These are phyloP conservation scores for Tachina grossa DNA, from an alignment of 2,888 invertebrate genomes.

Conservation along the genomic window DNA sequence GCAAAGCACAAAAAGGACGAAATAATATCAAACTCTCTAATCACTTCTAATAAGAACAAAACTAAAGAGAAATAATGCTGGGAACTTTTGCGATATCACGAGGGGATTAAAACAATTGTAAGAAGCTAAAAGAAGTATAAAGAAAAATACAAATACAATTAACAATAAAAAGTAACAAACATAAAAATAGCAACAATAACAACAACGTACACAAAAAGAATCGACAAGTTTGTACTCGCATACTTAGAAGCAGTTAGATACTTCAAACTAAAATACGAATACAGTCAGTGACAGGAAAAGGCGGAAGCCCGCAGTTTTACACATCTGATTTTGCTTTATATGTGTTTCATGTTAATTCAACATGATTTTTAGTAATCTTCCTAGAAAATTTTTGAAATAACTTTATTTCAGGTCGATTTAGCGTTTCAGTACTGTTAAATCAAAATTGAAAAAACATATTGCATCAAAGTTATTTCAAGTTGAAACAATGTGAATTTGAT, in stretches of 20 bases:
- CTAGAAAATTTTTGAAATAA: too few species aligned
- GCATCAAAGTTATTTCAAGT: too few species aligned
- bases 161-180: slow-evolving; percentile 37
- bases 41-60: slow-evolving; percentile 81
- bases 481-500: too few species aligned
- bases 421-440: too few species aligned
- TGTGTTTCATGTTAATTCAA: too few species aligned
- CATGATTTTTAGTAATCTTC: too few species aligned
- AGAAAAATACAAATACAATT: slow-evolving; percentile 21
- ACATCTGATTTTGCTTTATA: too few species aligned
- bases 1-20: background rate
- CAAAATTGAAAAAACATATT: too few species aligned
- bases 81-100: slow-evolving; percentile 80
- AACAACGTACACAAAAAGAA: slow-evolving; percentile 18
- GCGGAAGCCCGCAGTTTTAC: too few species aligned
- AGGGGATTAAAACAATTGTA: slow-evolving; percentile 76
- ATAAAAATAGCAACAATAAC: slow-evolving; percentile 12
- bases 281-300: slow-evolving; percentile 32
- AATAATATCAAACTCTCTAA: slow-evolving; percentile 76
- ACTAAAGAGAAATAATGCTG: slow-evolving; percentile 79
- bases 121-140: slow-evolving; percentile 53
- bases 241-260: slow-evolving; percentile 18
- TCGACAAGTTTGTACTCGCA: slow-evolving; percentile 45
- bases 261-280: slow-evolving; percentile 7
- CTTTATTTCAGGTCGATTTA: too few species aligned